Percentiles rank a stretch among this genome's conserved stretches.
These are phyloP conservation scores for Rhizomys pruinosus DNA, from an alignment of 2,113 vertebrate species.

Conservation along the genomic window DNA sequence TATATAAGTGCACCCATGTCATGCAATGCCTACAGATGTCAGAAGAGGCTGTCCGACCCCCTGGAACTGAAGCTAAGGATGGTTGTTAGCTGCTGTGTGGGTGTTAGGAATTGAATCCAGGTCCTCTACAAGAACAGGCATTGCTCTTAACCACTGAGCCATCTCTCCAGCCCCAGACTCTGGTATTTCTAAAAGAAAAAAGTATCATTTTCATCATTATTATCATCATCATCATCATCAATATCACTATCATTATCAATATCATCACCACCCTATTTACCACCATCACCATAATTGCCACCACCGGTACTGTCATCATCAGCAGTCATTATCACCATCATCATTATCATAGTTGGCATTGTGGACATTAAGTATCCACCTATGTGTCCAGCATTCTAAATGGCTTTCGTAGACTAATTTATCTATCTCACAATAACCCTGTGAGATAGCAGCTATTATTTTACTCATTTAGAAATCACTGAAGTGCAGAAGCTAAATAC, in stretches of 20 bases:
- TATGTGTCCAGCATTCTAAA: neutral
- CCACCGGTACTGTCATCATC: neutral
- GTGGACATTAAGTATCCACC: conserved; percentile 6
- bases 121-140: too few species aligned
- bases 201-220: neutral
- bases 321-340: neutral
- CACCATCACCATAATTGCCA: neutral
- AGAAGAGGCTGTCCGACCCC: too few species aligned
- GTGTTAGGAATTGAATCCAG: too few species aligned
- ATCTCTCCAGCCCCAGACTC: too few species aligned
- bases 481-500: conserved; percentile 32
- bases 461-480: conserved; percentile 51
- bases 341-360: neutral
- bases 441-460: conserved; percentile 42
- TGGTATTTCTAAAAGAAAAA: neutral
- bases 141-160: too few species aligned
- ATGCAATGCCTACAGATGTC: too few species aligned
- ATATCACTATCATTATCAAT: neutral
- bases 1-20: too few species aligned
- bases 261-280: too few species aligned
- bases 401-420: conserved; percentile 20
- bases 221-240: neutral
- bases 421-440: conserved; percentile 39
- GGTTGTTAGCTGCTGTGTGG: too few species aligned
- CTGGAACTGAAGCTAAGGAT: too few species aligned